Evolutionary conservation across 2,113 vertebrate species (phyloP), one percentile per base, ranked within the genome.

Genomic region (Xenotilapia caudafasciata): DNA sequence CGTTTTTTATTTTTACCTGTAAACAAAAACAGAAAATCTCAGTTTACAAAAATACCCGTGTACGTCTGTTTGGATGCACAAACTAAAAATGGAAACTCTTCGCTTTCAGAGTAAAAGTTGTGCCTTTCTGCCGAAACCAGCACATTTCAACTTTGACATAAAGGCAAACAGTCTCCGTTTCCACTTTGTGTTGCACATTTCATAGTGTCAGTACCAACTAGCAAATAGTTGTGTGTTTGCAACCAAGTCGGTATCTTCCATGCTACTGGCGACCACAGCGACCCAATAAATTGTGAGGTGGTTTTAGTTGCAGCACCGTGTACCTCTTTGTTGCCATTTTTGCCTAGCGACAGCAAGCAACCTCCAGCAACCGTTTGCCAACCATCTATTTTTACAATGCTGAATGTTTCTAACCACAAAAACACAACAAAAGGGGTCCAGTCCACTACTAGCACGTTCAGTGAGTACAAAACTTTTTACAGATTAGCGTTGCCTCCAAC

Each of bases 221-320:
- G 70, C 70, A 49, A 75, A 19, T 31, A 75, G 42, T 19, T 49
- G 9, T 75, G 4, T 28, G 42, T 75, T 49, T 47, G 70, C 68
- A 26, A 14, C 9, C 23, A 75, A 75, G 40, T 28, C 4, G 1
- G 12, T 14, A 45, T 73, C 7, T 73, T 70, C 68, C 6, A 75
- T 47, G 40, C 6, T 12, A 1, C 70, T 28, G 3, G 23, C 3
- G 9, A 28, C 1, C 42, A 75, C 70, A 47, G 15, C 6, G 0
- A 28, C 40, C 68, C 42, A 28, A 47, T 47, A 26, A 47, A 75
- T 75, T 75, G 6, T 2, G 9, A 17, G 3, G 38, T 45, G 68
- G 21, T 31, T 19, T 75, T 49, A 7, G 3, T 11, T 75, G 6
- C 42, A 75, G 42, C 23, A 7, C 3, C 42, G 3, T 75, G 2